A percentile compares a stretch with the other conserved stretches of the same genome.
phyloP scores from a whole-genome alignment of 2,113 vertebrate species.

The Chamaea fasciata region DNA sequence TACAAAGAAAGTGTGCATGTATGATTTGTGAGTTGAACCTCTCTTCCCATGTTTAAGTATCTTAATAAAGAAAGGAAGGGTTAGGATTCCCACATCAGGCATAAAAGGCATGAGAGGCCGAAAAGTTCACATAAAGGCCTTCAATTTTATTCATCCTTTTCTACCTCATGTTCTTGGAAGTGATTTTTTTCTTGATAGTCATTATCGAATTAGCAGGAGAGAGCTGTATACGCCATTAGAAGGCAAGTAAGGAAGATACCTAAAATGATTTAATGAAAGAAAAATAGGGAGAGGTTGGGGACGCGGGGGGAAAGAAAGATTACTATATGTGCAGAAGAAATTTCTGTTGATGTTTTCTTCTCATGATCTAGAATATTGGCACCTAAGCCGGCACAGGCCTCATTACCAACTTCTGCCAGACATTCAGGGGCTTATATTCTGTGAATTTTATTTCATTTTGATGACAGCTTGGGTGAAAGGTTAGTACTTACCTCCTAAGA shows the following conservation, averaged over 20 bases:
- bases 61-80: neutral
- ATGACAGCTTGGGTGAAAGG: neutral
- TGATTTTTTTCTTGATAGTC: neutral
- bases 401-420: neutral
- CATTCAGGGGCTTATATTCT: neutral
- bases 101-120: neutral
- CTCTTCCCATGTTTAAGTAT: neutral
- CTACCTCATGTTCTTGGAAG: neutral
- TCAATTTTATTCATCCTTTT: neutral
- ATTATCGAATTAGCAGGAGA: neutral
- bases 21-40: neutral
- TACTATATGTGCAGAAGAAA: constrained; percentile 7
- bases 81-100: neutral
- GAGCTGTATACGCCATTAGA: neutral
- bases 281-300: neutral
- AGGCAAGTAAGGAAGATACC: neutral
- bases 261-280: neutral
- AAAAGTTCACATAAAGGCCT: neutral
- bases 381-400: neutral
- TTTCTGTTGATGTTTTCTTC: constrained; percentile 1
- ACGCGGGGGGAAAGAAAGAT: neutral
- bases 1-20: neutral
- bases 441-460: constrained; percentile 47
- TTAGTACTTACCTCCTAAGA: neutral
- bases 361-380: neutral